A percentile compares a stretch with the other conserved stretches of the same genome.
Evolutionary conservation across 1,140 invertebrate species (phyloP).

Genomic region (Drosophila nikananu): DNA sequence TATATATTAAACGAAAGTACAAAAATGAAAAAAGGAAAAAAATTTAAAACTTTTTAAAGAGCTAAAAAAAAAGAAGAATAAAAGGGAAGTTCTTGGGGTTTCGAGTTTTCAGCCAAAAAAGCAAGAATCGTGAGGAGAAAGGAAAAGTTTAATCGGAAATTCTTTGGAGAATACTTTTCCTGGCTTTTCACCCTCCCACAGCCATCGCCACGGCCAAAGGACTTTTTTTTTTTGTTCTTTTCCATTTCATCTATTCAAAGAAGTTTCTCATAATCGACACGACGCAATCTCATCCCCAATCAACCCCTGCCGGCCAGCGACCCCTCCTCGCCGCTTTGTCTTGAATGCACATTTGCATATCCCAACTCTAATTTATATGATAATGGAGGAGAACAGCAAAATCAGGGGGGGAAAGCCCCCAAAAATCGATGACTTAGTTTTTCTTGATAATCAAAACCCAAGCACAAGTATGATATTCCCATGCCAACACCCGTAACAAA

Average conservation of each 20-base stretch:
- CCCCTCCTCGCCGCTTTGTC: conserved; percentile 8
- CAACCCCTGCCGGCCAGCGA: conserved; percentile 13
- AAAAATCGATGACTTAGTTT: conserved; percentile 65
- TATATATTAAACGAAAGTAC: neutral
- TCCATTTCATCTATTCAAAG: conserved; percentile 49
- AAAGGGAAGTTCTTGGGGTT: conserved; percentile 6
- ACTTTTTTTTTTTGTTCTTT: conserved; percentile 26
- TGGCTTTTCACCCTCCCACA: neutral
- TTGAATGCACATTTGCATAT: conserved; percentile 70
- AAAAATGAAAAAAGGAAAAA: neutral
- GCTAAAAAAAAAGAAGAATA: neutral
- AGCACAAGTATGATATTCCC: conserved; percentile 42
- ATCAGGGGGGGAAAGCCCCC: neutral
- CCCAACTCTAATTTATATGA: conserved; percentile 79
- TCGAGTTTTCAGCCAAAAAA: conserved; percentile 11
- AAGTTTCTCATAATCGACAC: conserved; percentile 48
- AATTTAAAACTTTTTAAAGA: neutral
- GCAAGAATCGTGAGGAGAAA: conserved; percentile 5
- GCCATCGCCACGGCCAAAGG: neutral
- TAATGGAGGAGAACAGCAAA: conserved; percentile 58
- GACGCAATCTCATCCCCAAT: conserved; percentile 27
- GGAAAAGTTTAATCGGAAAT: conserved; percentile 50
- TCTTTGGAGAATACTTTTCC: conserved; percentile 41
- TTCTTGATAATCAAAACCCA: conserved; percentile 23
- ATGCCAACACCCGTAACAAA: conserved; percentile 65